These are phyloP conservation scores for human (Homo sapiens) DNA, from an alignment of 2,113 vertebrate species.

Conservation along the genomic window DNA sequence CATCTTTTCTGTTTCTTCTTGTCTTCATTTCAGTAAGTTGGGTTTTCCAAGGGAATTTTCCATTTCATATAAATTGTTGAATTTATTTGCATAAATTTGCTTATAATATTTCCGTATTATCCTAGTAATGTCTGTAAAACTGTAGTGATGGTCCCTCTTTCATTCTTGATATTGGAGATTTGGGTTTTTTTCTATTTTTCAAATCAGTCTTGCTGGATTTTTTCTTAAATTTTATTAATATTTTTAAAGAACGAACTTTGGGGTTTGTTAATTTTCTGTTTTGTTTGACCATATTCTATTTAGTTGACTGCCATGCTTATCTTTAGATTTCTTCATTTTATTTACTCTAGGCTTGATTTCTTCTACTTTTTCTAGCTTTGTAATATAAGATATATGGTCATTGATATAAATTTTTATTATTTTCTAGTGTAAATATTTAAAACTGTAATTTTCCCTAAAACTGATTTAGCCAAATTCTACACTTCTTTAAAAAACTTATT, in stretches of 20 bases:
- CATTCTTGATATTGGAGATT: neutral
- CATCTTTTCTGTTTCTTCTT: conserved; percentile 62
- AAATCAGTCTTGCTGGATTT: neutral
- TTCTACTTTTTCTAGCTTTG: neutral
- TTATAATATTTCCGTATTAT: conserved; percentile 43
- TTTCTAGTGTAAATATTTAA: neutral
- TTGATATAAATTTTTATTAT: neutral
- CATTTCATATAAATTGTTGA: conserved; percentile 61
- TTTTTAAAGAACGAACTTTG: neutral
- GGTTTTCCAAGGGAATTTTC: conserved; percentile 66
- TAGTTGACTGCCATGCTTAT: neutral
- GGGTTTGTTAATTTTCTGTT: neutral
- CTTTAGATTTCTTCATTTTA: neutral
- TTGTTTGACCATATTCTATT: neutral
- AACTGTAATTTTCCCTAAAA: neutral
- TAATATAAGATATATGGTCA: neutral
- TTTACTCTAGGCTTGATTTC: neutral
- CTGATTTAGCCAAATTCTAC: neutral
- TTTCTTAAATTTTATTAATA: neutral
- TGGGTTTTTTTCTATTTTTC: neutral
- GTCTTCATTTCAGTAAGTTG: conserved; percentile 52
- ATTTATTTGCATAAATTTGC: conserved; percentile 70
- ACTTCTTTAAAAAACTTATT: neutral
- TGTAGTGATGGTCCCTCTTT: neutral
- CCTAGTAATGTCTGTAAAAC: neutral